Conservation (phyloP, 1,140 invertebrate genomes). For the Hyposmocoma kahamanoa region DNA sequence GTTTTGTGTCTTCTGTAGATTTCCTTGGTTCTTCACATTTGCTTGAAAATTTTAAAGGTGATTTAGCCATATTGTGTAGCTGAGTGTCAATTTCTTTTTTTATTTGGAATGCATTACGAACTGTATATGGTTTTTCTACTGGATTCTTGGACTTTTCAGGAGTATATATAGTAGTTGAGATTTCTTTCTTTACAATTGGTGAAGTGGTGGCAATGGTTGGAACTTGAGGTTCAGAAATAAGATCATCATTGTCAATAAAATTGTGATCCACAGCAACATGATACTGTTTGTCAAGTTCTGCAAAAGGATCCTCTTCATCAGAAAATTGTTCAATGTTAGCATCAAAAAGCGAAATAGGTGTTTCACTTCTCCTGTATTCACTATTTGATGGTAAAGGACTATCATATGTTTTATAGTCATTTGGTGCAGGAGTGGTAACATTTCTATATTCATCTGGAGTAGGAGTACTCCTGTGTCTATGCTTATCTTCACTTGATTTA, state of each 20-base stretch:
- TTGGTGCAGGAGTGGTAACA: neutral
- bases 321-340: conserved; percentile 32
- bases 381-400: too few relatives aligned
- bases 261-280: conserved; percentile 63
- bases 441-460: neutral
- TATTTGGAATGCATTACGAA: conserved; percentile 13
- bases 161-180: conserved; percentile 7
- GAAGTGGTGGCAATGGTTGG: conserved; percentile 13
- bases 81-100: conserved; percentile 35
- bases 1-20: neutral
- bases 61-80: conserved; percentile 25
- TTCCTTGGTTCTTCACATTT: neutral
- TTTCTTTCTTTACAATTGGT: neutral
- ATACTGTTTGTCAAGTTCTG: conserved; percentile 61
- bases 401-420: too few relatives aligned
- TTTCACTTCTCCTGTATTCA: conserved; percentile 5
- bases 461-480: conserved; percentile 16
- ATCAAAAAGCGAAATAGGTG: conserved; percentile 33
- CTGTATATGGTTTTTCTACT: neutral
- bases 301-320: conserved; percentile 63
- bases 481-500: neutral
- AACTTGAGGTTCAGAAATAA: too few relatives aligned
- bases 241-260: conserved; percentile 50
- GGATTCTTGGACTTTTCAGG: neutral
- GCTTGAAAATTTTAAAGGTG: conserved; percentile 20